These are phyloP conservation scores for Isaurus tuberculatus DNA, from an alignment of 92 coral and sea anemone genomes.

Conservation along the genomic window DNA sequence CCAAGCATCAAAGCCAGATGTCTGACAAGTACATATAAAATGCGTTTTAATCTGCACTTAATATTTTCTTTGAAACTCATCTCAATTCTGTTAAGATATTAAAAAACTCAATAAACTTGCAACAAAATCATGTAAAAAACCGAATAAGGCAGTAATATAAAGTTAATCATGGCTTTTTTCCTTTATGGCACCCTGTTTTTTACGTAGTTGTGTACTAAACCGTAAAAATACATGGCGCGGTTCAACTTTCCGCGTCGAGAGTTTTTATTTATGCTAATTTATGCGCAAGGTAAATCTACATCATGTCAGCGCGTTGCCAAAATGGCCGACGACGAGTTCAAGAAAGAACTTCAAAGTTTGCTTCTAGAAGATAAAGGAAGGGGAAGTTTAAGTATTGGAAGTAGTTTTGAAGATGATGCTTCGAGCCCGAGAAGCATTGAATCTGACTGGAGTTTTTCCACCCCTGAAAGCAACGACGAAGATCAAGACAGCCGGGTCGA, in stretches of 20 bases:
- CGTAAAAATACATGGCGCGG: not conserved
- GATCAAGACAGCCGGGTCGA: constrained; percentile 67
- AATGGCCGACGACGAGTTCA: constrained; percentile 80
- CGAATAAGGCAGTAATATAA: not conserved
- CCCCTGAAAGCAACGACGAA: constrained; percentile 75
- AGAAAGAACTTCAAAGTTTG: constrained; percentile 40
- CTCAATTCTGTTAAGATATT: not conserved
- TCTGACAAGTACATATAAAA: not conserved
- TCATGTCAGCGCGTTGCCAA: constrained; percentile 74
- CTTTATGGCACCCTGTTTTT: not conserved
- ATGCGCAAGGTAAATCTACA: constrained; percentile 63
- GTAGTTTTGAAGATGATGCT: constrained; percentile 82
- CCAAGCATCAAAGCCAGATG: not conserved
- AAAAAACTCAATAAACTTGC: not conserved
- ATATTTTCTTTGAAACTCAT: not conserved
- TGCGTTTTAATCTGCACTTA: not conserved
- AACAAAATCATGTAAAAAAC: not conserved
- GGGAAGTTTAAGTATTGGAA: constrained; percentile 76
- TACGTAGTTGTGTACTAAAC: not conserved
- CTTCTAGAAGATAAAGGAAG: constrained; percentile 69
- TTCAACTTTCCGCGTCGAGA: constrained; percentile 19
- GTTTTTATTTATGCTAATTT: constrained; percentile 61
- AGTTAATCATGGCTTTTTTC: not conserved
- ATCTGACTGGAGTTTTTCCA: constrained; percentile 93
- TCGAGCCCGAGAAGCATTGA: constrained; percentile 94